These are phyloP conservation scores for Epirrita christyi DNA, from an alignment of 2,888 invertebrate genomes.

Conservation along the genomic window DNA sequence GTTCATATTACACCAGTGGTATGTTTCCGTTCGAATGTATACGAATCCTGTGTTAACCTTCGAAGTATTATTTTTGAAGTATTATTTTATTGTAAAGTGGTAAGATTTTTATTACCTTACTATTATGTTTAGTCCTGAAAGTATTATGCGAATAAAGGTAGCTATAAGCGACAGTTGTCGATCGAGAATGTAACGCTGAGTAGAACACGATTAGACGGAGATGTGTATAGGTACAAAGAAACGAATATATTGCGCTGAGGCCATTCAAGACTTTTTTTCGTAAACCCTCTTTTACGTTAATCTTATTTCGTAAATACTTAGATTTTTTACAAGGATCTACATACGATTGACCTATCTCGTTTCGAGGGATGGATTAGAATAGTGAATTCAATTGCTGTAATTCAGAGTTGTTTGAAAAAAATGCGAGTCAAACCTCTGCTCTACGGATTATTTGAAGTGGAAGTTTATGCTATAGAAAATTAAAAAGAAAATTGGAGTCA, in stretches of 20 bases:
- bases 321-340: not conserved
- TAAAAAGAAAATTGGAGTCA: slow-evolving; percentile 31
- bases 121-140: slow-evolving; percentile 72
- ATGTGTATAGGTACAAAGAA: slow-evolving; percentile 81
- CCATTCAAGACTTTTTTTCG: slow-evolving; percentile 46
- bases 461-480: slow-evolving; percentile 7
- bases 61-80: slow-evolving; percentile 80
- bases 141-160: slow-evolving; percentile 75
- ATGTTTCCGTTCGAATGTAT: slow-evolving; percentile 60
- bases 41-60: slow-evolving; percentile 76
- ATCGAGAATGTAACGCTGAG: slow-evolving; percentile 74
- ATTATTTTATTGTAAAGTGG: slow-evolving; percentile 80
- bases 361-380: too few relatives aligned
- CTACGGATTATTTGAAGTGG: too few relatives aligned
- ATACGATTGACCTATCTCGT: too few relatives aligned
- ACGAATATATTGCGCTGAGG: slow-evolving; percentile 78
- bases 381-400: too few relatives aligned
- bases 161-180: slow-evolving; percentile 71
- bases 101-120: slow-evolving; percentile 72
- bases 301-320: not conserved
- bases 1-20: slow-evolving; percentile 44
- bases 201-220: slow-evolving; percentile 74
- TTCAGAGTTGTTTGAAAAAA: too few relatives aligned
- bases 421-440: not conserved
- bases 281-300: not conserved